Evolutionary conservation across 2,888 invertebrate genomes (phyloP).

Genomic region (Andrena bucephala): DNA sequence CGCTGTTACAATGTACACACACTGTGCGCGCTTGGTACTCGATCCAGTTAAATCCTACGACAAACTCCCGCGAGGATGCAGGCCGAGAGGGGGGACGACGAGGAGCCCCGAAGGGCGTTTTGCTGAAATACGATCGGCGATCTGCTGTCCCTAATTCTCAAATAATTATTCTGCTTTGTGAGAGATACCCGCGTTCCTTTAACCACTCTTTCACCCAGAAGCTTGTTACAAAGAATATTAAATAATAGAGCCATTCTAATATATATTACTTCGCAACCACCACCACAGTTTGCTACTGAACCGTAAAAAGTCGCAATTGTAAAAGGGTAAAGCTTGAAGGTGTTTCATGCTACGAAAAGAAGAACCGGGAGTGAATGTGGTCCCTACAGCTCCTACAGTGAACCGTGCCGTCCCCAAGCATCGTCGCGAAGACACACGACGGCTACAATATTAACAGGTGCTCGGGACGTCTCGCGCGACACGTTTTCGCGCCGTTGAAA

Average conservation of each 20-base stretch:
- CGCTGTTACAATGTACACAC: constrained; percentile 65
- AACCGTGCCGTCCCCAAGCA: not conserved
- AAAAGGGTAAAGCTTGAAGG: too few species aligned
- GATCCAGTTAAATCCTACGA: constrained; percentile 60
- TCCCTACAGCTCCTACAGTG: not conserved
- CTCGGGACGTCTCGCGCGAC: not conserved
- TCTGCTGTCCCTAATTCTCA: constrained; percentile 8
- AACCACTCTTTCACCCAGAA: not conserved
- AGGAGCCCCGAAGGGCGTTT: constrained; percentile 24
- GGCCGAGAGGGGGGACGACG: constrained; percentile 24
- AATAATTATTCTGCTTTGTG: not conserved
- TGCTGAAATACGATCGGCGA: constrained; percentile 1
- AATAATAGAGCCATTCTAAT: too few species aligned
- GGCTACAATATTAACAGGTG: constrained; percentile 26
- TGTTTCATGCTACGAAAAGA: too few species aligned
- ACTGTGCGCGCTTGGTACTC: constrained; percentile 50
- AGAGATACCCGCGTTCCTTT: not conserved
- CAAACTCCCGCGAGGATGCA: constrained; percentile 52
- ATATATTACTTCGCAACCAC: too few species aligned
- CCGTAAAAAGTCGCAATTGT: too few species aligned
- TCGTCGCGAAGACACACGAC: not conserved
- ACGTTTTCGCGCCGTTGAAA: constrained; percentile 43
- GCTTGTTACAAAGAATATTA: too few species aligned
- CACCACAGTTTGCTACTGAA: too few species aligned
- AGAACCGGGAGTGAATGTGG: not conserved